Evolutionary conservation across 1,140 invertebrate genomes (phyloP), one percentile per base, ranked within the genome.

Genomic region (Drosophila bifasciata): DNA sequence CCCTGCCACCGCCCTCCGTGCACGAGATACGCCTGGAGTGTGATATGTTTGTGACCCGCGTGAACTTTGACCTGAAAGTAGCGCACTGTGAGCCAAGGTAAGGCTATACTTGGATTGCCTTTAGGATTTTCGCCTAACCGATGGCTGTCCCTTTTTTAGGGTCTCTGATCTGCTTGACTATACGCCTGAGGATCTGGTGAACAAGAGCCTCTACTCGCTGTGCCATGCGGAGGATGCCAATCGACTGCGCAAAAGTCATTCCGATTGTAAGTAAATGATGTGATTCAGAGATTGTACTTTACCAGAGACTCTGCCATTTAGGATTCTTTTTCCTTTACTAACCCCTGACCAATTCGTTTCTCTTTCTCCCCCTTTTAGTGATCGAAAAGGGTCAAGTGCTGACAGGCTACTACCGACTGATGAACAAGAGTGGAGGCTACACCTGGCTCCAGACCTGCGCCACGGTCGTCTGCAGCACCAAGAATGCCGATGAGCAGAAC

Each of bases 401-500:
- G 92, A 98, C 97, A 5, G 97, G 97, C 90, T 99, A 99, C 92
- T 99, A 98, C 92, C 94, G 98, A 85, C 85, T 99, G 72, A 98
- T 99, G 95, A 99, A 98, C 92, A 98, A 98, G 92, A 96, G 95
- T 71, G 98, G 98, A 5, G 98, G 98, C 2, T 99, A 96, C 92
- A 97, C 97, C 25, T 99, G 98, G 98, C 93, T 99, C 51, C 98
- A 99, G 92, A 98, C 97, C 0, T 99, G 98, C 92, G 98, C 97
- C 23, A 99, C 98, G 0, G 97, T 99, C 7, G 97, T 99, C 43
- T 98, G 97, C 92, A 98, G 96, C 90, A 96, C 96, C 7, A 99
- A 98, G 92, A 99, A 98, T 83, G 95, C 96, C 3, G 97, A 99
- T 64, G 97, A 99, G 90, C 97, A 98, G 92, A 98, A 97, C 91